These are phyloP conservation scores for Ligdia adustata DNA, from an alignment of 2,888 invertebrate species.

Conservation along the genomic window DNA sequence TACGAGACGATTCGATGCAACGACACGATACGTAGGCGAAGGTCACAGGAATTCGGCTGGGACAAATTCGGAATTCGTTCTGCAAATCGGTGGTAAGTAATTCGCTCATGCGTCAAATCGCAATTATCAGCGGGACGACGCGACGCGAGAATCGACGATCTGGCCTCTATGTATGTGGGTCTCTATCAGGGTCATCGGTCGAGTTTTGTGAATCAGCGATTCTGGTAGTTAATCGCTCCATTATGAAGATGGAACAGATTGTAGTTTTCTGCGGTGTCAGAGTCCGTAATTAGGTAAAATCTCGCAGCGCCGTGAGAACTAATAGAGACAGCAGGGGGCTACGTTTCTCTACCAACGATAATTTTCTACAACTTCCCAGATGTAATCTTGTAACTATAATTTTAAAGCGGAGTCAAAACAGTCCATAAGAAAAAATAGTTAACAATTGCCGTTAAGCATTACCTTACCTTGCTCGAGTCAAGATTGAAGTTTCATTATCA, in stretches of 20 bases:
- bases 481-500: constrained; percentile 19
- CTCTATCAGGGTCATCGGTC: constrained; percentile 10
- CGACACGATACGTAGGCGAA: constrained; percentile 68
- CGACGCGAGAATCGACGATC: constrained; percentile 36
- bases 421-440: constrained; percentile 18
- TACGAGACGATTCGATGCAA: constrained; percentile 69
- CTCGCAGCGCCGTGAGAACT: constrained; percentile 28
- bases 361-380: constrained; percentile 34
- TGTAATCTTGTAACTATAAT: constrained; percentile 24
- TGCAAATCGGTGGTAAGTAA: constrained; percentile 44
- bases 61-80: constrained; percentile 67
- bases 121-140: constrained; percentile 33
- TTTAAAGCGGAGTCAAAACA: constrained; percentile 7
- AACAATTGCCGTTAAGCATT: constrained; percentile 14
- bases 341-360: constrained; percentile 25
- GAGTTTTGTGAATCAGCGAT: constrained; percentile 7
- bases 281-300: constrained; percentile 16
- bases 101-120: constrained; percentile 28
- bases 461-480: too few relatives aligned
- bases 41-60: constrained; percentile 71
- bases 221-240: constrained; percentile 13
- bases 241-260: constrained; percentile 7
- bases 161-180: neutral
- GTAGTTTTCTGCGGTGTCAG: constrained; percentile 1
- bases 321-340: constrained; percentile 19